Conservation (phyloP, 1,140 invertebrate species). For the Glossosoma conforme region DNA sequence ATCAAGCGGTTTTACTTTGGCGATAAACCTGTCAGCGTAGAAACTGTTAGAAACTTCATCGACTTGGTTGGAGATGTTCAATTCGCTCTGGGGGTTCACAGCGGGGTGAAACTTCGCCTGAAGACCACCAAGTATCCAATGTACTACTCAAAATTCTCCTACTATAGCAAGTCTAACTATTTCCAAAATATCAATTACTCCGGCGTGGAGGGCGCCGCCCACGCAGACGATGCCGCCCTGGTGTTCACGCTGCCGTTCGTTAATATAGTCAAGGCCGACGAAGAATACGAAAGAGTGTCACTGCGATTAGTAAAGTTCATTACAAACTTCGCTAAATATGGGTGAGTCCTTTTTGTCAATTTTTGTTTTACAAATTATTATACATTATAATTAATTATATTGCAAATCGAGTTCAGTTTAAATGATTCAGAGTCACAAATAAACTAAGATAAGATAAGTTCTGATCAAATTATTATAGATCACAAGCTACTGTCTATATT, state of each 20-base stretch:
- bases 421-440: too few species aligned
- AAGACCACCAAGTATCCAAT: constrained; percentile 1
- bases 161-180: constrained; percentile 34
- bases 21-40: neutral
- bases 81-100: constrained; percentile 3
- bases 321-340: constrained; percentile 53
- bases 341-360: constrained; percentile 34
- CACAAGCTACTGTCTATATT: too few species aligned
- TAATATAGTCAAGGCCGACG: constrained; percentile 34
- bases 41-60: neutral
- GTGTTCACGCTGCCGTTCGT: constrained; percentile 41
- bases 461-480: too few species aligned
- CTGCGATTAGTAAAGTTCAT: constrained; percentile 43
- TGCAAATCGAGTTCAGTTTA: too few species aligned
- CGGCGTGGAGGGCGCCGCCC: constrained; percentile 35
- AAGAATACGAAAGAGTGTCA: constrained; percentile 36
- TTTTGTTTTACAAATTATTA: too few species aligned
- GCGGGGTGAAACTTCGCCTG: neutral
- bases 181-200: constrained; percentile 39
- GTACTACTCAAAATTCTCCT: constrained; percentile 35
- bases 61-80: constrained; percentile 8
- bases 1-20: constrained; percentile 11
- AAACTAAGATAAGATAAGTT: too few species aligned
- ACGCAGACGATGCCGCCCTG: constrained; percentile 41
- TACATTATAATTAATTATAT: too few species aligned